Evolutionary conservation across 2,113 vertebrate genomes (phyloP).

Genomic region (Cottus gobio): DNA sequence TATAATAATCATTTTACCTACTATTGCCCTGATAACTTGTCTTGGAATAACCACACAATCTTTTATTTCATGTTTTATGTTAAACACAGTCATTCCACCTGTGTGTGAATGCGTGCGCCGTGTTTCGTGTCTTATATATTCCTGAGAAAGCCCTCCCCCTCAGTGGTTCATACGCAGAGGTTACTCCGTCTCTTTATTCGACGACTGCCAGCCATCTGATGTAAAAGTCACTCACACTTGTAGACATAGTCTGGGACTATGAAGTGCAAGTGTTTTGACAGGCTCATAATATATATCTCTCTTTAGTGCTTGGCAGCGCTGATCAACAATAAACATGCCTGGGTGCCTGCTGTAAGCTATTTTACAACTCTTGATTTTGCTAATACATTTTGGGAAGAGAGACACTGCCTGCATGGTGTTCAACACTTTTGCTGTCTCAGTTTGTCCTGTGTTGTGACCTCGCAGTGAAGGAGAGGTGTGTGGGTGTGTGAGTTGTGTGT

Average conservation of each 20-base stretch:
- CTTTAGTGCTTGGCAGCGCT: conserved; percentile 38
- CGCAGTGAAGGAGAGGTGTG: not conserved
- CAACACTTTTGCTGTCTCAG: conserved; percentile 17
- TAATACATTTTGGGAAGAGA: conserved; percentile 46
- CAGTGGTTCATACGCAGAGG: conserved; percentile 39
- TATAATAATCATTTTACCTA: not conserved
- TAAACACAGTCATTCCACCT: not conserved
- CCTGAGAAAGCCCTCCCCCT: not conserved
- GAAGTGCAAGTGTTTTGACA: conserved; percentile 53
- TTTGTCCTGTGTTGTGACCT: conserved; percentile 28
- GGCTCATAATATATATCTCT: conserved; percentile 55
- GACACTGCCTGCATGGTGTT: conserved; percentile 15
- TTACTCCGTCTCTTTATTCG: conserved; percentile 55
- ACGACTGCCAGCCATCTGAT: conserved; percentile 42
- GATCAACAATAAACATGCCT: conserved; percentile 63
- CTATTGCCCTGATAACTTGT: not conserved
- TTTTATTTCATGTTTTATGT: not conserved
- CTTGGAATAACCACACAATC: not conserved
- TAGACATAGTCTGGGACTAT: conserved; percentile 43
- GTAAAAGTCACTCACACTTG: conserved; percentile 56
- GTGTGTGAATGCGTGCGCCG: not conserved
- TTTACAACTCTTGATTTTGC: conserved; percentile 57
- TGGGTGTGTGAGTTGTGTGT: too few species aligned
- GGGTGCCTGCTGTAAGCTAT: conserved; percentile 53
- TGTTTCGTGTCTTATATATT: too few species aligned